Conservation (phyloP, 2,888 invertebrate species). For the Lasioglossum vierecki region DNA sequence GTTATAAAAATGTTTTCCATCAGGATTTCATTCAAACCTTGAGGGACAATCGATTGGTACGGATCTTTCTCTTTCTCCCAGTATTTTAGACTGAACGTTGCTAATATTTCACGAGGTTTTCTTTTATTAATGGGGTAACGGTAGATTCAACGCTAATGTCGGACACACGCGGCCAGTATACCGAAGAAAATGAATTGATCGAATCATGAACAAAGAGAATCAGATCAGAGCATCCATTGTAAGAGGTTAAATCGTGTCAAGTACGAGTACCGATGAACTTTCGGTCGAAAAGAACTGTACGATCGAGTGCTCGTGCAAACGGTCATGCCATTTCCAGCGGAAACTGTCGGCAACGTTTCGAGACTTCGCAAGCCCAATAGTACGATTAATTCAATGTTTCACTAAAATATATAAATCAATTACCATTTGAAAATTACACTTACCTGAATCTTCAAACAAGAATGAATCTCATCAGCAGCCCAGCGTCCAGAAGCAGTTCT, state of each 20-base stretch:
- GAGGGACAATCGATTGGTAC: neutral
- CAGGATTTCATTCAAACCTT: too few species aligned
- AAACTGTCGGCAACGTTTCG: neutral
- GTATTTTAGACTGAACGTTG: neutral
- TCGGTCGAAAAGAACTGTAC: constrained; percentile 4
- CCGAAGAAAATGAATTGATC: constrained; percentile 22
- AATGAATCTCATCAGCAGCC: neutral
- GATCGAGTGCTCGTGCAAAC: constrained; percentile 1
- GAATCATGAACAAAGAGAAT: constrained; percentile 34
- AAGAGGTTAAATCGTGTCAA: constrained; percentile 26
- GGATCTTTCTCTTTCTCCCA: neutral
- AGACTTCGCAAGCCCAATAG: too few species aligned
- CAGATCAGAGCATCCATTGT: constrained; percentile 19
- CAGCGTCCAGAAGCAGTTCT: neutral
- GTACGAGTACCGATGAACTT: constrained; percentile 11
- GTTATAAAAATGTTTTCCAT: neutral
- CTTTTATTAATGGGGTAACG: neutral
- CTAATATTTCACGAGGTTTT: neutral
- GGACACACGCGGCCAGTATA: constrained; percentile 33
- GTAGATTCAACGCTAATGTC: neutral
- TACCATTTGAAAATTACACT: neutral
- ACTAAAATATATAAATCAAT: neutral
- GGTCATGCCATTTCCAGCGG: neutral
- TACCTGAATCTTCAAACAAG: neutral
- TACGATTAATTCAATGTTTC: neutral